Conservation (phyloP, 2,888 invertebrate genomes). For the Tenthredo livida region DNA sequence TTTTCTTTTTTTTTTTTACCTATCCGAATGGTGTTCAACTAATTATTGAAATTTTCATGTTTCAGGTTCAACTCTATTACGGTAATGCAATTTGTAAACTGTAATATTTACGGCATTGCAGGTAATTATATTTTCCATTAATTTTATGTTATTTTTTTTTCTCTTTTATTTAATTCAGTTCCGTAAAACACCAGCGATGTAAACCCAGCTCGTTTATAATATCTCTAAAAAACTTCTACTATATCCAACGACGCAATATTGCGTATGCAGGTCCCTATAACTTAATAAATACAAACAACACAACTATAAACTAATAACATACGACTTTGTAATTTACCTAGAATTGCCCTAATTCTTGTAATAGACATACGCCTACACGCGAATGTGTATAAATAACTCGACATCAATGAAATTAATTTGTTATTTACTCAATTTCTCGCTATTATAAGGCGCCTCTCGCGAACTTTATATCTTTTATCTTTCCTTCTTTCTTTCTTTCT, state of each 20-base stretch:
- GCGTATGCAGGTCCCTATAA: conserved; percentile 3
- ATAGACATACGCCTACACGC: conserved; percentile 22
- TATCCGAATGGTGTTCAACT: conserved; percentile 43
- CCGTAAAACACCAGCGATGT: conserved; percentile 24
- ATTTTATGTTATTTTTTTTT: neutral
- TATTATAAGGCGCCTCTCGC: conserved; percentile 57
- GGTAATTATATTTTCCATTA: conserved; percentile 40
- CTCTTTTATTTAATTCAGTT: conserved; percentile 18
- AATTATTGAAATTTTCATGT: conserved; percentile 31
- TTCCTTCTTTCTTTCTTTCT: too few species aligned
- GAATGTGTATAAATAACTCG: conserved; percentile 40
- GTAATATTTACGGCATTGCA: conserved; percentile 56
- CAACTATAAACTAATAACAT: conserved; percentile 48
- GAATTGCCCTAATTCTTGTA: conserved; percentile 42
- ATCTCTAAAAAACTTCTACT: conserved; percentile 19
- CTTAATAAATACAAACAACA: conserved; percentile 52
- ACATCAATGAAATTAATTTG: conserved; percentile 37
- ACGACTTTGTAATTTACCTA: conserved; percentile 49
- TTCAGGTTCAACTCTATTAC: conserved; percentile 25
- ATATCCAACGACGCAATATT: conserved; percentile 25
- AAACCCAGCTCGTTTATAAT: conserved; percentile 38
- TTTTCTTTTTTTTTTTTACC: conserved; percentile 28
- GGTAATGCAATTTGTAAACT: conserved; percentile 55
- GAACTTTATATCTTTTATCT: conserved; percentile 48
- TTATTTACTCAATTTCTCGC: conserved; percentile 41